A percentile compares a stretch with the other conserved stretches of the same genome.
These are phyloP conservation scores for Drymodes brunneopygia DNA, from an alignment of 2,113 vertebrate species.

Conservation along the genomic window DNA sequence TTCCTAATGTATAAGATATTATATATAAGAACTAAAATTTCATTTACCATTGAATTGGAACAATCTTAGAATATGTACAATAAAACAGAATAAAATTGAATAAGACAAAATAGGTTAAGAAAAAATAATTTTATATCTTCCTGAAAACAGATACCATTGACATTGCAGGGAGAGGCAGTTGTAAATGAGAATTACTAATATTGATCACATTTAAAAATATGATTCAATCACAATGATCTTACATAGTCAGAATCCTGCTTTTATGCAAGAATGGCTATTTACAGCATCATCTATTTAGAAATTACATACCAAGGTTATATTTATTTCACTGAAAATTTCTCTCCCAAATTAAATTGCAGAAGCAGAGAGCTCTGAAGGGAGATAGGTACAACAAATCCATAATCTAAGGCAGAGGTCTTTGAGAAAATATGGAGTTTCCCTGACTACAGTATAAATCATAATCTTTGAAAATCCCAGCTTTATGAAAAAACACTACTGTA, in stretches of 20 bases:
- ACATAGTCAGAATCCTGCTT: background rate
- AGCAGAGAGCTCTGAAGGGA: background rate
- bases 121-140: background rate
- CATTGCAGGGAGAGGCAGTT: background rate
- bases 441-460: slow-evolving; percentile 45
- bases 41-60: background rate
- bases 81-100: background rate
- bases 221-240: background rate
- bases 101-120: background rate
- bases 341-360: background rate
- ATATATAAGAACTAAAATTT: background rate
- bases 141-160: background rate
- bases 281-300: background rate
- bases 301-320: background rate
- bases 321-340: background rate
- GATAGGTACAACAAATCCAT: background rate
- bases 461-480: slow-evolving; percentile 37
- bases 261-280: background rate
- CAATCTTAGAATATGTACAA: background rate
- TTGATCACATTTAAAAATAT: background rate
- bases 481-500: slow-evolving; percentile 11
- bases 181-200: background rate
- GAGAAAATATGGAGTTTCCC: slow-evolving; percentile 23
- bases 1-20: background rate
- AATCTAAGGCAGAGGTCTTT: background rate